Base-by-base conservation (phyloP, 2,797 vertebrate species). In the Coregonus ussuriensis region DNA sequence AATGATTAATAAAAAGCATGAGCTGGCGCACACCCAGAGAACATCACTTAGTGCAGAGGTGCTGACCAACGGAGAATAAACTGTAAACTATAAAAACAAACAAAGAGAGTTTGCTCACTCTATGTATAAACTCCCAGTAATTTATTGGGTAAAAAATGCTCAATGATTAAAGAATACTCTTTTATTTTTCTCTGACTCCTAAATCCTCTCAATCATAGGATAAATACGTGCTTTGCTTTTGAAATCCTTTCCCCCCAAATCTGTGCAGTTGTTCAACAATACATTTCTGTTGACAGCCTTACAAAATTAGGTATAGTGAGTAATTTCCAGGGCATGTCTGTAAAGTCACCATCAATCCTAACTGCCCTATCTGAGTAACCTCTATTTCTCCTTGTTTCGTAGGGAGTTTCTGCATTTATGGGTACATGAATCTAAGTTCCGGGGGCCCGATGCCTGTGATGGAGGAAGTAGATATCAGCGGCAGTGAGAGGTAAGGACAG, bases 401-500 rank as follows among this genome's bases (percentile, higher is more conserved):
- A 90, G 89, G 87, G 78, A 84, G 82, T 66, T 83, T 83, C 79
- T 80, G 79, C 80, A 72, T 89, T 83, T 79, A 83, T 84, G 87
- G 88, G 85, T 77, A 88, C 88, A 86, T 89, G 86, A 89, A 83
- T 85, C 77, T 82, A 72, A 83, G 81, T 86, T 77, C 75, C 72
- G 80, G 71, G 54, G 81, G 85, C 85, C 88, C 82, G 82, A 84
- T 85, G 86, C 86, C 86, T 84, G 86, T 85, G 83, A 89, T 90
- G 89, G 88, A 88, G 74, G 86, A 88, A 86, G 83, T 87, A 71
- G 81, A 87, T 76, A 79, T 79, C 74, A 88, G 71, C 84, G 84
- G 87, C 74, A 88, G 71, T 87, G 83, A 88, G 83, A 88, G 88
- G 89, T 90, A 63, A 81, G 87, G 78, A 67, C 59, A 63, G 25